Evolutionary conservation across 2,888 invertebrate species (phyloP), one percentile per base, ranked within the genome.

Genomic region (Agrotis puta): DNA sequence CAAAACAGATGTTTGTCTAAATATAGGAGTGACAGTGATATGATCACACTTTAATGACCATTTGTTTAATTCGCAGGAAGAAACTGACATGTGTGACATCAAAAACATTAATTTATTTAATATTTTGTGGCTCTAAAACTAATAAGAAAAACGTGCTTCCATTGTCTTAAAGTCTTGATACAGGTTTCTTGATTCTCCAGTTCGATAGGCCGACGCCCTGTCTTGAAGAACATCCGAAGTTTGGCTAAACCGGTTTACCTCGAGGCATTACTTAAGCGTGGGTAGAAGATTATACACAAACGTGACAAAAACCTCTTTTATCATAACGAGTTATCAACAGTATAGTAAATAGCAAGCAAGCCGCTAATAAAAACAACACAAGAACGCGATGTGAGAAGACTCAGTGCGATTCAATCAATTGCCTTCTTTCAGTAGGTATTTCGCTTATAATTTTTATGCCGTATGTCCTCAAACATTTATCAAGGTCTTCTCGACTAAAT

Each of bases 401-500:
- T 54, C 47, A 47, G 22, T 75, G 53, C 43, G 53, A 67, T 59
- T 66, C 47, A 75, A 69, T 70, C 27, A 77, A 74, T 68, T 74
- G 58, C 47, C 33, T 61, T 72, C 59, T 43, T 70, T 75, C 66
- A 74, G 69, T 39, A 9, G 2, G 39, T 83, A 58, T 63, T 74
- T 39, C 67, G 68, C 39, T 57, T 56, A 74, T 80, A 73, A 79
- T 80, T 80, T 78, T 80, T 82, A n/a, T n/a, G 79, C 66, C 71
- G 70, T 74, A 64, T 75, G 80, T 61, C 78, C 75, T 72, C 79
- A 77, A 70, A 57, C 56, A 67, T 67, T 48, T 24, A 45, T 64
- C 85, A 85, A 85, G 85, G 85, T 72, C 69, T 83, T 81, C 80
- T 85, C 74, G 76, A 69, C 71, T 85, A 82, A 75, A 70, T 79